Base-by-base conservation (phyloP, 2,797 vertebrate genomes). In the Lacerta bilineata region DNA sequence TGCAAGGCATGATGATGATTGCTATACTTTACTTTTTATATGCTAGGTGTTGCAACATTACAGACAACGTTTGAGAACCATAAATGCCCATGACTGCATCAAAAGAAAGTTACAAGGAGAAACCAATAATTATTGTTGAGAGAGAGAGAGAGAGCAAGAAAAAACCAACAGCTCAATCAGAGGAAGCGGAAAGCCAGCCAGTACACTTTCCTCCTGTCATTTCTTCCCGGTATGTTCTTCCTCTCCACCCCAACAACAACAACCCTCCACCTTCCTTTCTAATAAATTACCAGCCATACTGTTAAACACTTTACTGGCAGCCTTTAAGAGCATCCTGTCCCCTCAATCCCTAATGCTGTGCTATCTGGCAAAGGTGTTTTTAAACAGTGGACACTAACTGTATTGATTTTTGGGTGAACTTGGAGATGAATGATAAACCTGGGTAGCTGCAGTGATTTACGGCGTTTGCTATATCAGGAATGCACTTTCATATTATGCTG, bases 261-360 rank as follows among this genome's bases (percentile, higher is more conserved):
- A 43, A 61, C 25, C 46, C 29, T 59, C 43, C 79, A 64, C 55
- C 79, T 46, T 85, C 90, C 87, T 87, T 61, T 80, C 41, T 92
- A 90, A 94, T 91, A 95, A 92, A 93, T 93, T 85, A 90, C 85
- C 0, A 5, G 3, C 71, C n/a, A 0, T 72, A 87, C 89, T 80
- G 85, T 92, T 93, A 94, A 93, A 92, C 83, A 89, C 87, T 93
- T 94, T 88, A 90, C 88, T 93, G 90, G 89, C 89, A 90, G 88
- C 89, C 90, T 93, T 94, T 94, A 92, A 92, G 91, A 94, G 83
- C 27, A 59, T 80, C 79, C 80, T 93, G 87, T 93, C 89, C 84
- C 83, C 86, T 80, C 88, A 88, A 88, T 85, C 90, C 75, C 85
- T 84, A 72, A 77, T 64, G 87, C 84, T 71, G 1, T 36, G 64